A percentile compares a stretch with the other conserved stretches of the same genome.
Conservation (phyloP, 2,888 invertebrate species). For the Drosophila stalkeri region DNA sequence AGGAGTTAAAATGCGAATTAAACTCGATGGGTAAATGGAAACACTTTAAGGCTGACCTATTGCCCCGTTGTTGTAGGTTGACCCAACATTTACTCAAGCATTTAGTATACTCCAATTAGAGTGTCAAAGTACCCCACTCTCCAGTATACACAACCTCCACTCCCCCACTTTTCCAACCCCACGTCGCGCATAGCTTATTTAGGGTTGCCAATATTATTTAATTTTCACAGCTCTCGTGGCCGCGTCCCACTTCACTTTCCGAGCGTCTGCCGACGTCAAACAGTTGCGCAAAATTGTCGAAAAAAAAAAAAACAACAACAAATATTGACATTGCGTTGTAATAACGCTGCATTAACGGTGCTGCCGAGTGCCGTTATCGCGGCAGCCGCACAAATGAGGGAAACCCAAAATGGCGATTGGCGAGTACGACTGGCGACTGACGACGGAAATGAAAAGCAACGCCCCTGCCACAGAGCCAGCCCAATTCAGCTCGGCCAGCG, state of each 20-base stretch:
- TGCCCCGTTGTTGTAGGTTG: constrained; percentile 8
- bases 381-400: constrained; percentile 44
- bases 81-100: constrained; percentile 33
- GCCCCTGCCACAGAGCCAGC: constrained; percentile 14
- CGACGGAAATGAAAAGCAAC: constrained; percentile 66
- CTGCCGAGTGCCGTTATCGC: constrained; percentile 35
- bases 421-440: constrained; percentile 39
- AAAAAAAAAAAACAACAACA: constrained; percentile 65
- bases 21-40: constrained; percentile 7
- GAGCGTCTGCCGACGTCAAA: constrained; percentile 57
- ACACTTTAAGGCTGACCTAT: constrained; percentile 41
- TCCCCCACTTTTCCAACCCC: neutral
- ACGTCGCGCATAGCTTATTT: constrained; percentile 58
- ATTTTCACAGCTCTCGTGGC: constrained; percentile 54
- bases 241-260: neutral
- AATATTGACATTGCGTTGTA: constrained; percentile 81
- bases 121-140: constrained; percentile 19
- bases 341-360: constrained; percentile 77
- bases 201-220: constrained; percentile 74
- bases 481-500: constrained; percentile 30
- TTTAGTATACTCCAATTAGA: constrained; percentile 61
- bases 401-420: constrained; percentile 63
- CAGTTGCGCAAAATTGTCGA: constrained; percentile 73
- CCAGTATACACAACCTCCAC: too few species aligned
- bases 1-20: constrained; percentile 10